phyloP scores from a whole-genome alignment of 1,140 invertebrate genomes.

The Saxidomus purpurata region DNA sequence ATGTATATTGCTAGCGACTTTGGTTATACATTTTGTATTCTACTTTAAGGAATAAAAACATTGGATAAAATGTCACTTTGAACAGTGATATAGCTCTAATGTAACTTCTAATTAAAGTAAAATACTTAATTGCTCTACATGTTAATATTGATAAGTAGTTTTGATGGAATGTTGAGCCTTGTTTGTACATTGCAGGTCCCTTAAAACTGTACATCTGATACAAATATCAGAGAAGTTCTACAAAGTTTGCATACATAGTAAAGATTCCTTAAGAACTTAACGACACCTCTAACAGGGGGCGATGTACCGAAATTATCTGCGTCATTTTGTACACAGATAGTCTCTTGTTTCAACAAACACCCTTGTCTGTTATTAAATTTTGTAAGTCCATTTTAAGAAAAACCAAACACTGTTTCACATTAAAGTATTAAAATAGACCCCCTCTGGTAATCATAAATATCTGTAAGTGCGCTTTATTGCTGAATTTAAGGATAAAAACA shows the following conservation, averaged over 20 bases:
- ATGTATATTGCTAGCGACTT: too few species aligned
- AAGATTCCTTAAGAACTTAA: neutral
- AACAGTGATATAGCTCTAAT: too few species aligned
- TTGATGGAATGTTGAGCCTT: too few species aligned
- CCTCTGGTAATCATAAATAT: slow-evolving; percentile 34
- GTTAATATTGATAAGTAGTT: too few species aligned
- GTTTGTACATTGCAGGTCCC: too few species aligned
- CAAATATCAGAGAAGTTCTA: too few species aligned
- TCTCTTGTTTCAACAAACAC: neutral
- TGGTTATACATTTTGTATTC: too few species aligned
- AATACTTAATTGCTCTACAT: too few species aligned
- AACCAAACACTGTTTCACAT: slow-evolving; percentile 48
- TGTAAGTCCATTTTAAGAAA: slow-evolving; percentile 14
- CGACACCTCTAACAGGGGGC: neutral
- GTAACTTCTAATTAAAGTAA: too few species aligned
- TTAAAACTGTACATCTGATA: too few species aligned
- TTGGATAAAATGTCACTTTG: too few species aligned
- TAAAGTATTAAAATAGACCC: slow-evolving; percentile 58
- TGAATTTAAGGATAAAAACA: slow-evolving; percentile 40
- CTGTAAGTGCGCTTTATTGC: neutral
- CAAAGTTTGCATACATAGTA: neutral
- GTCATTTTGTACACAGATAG: neutral
- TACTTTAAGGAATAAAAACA: too few species aligned
- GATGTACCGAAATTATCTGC: neutral
- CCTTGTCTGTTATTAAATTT: slow-evolving; percentile 53